Evolutionary conservation across 2,888 invertebrate species (phyloP).

Genomic region (Spialia ferax): DNA sequence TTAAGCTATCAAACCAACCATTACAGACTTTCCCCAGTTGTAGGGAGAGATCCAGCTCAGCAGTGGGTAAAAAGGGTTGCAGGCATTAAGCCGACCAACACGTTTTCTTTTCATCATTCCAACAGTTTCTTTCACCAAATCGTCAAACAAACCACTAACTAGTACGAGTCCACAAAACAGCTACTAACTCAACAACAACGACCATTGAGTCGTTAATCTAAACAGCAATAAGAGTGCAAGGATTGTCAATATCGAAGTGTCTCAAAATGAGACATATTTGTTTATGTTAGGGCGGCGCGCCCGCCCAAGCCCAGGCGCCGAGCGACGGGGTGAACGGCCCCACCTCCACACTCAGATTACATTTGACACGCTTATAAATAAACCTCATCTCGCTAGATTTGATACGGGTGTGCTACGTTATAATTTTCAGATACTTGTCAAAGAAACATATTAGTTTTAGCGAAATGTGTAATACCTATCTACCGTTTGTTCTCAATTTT

Average conservation of each 20-base stretch:
- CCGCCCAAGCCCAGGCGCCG: constrained; percentile 49
- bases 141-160: neutral
- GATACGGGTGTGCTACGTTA: constrained; percentile 12
- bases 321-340: constrained; percentile 67
- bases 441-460: neutral
- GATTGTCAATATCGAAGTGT: constrained; percentile 49
- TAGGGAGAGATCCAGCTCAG: no score
- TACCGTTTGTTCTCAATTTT: neutral
- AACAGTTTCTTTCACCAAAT: neutral
- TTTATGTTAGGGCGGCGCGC: constrained; percentile 65
- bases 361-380: constrained; percentile 44
- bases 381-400: constrained; percentile 36
- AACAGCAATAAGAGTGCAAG: constrained; percentile 50
- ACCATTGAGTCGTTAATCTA: constrained; percentile 11
- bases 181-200: neutral
- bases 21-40: no score
- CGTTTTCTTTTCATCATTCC: no score
- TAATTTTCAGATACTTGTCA: constrained; percentile 17
- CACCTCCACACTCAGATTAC: constrained; percentile 50
- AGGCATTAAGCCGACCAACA: no score
- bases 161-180: neutral
- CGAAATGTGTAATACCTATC: neutral
- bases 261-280: constrained; percentile 58
- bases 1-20: neutral
- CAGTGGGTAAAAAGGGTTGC: no score